Evolutionary conservation across 1,140 invertebrate species (phyloP).

Genomic region (Ostrea edulis): DNA sequence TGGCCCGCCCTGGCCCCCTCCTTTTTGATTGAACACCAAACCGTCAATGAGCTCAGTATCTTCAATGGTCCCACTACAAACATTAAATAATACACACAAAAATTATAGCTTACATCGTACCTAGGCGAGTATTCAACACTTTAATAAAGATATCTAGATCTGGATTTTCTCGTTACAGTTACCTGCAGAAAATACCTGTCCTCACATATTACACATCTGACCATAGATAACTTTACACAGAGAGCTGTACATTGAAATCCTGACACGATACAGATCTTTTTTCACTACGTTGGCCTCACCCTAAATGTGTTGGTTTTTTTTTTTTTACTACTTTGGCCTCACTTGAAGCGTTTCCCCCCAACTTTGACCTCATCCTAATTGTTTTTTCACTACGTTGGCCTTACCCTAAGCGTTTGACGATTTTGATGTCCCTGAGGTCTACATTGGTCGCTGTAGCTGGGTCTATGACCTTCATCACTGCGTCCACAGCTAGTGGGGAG

Average conservation of each 20-base stretch:
- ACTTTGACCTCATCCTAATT: no score
- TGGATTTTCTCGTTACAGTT: no score
- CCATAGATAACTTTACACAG: no score
- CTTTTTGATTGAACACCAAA: constrained; percentile 94
- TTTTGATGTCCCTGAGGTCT: constrained; percentile 92
- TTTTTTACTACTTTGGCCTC: constrained; percentile 47
- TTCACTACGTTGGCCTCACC: constrained; percentile 12
- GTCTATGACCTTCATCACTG: constrained; percentile 93
- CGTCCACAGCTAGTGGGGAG: constrained; percentile 97
- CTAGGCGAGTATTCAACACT: no score
- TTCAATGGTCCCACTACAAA: constrained; percentile 92
- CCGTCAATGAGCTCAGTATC: constrained; percentile 98
- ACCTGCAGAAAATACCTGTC: no score
- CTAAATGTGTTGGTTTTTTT: no score
- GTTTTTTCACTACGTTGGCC: background rate
- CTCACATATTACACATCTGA: no score
- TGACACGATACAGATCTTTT: background rate
- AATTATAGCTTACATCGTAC: no score
- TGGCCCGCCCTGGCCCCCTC: constrained; percentile 93
- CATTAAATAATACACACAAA: background rate
- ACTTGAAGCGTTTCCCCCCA: constrained; percentile 91
- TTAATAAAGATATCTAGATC: no score
- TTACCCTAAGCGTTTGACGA: constrained; percentile 95
- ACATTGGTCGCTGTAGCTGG: constrained; percentile 84
- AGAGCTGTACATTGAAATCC: no score